phyloP scores from a whole-genome alignment of 2,888 invertebrate species.

The Pteria penguin region DNA sequence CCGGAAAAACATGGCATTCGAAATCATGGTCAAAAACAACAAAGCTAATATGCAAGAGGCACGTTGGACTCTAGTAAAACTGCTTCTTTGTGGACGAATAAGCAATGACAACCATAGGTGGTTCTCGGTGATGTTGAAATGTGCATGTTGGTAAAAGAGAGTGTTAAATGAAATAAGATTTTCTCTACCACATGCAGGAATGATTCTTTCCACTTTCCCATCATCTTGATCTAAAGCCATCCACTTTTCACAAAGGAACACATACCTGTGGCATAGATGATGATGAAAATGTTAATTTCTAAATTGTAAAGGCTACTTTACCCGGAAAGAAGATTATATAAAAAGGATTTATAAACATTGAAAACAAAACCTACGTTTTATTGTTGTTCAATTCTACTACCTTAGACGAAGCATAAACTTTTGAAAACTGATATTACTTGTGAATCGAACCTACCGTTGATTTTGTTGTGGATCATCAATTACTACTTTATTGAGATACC shows the following conservation, averaged over 20 bases:
- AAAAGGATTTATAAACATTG: too few relatives aligned
- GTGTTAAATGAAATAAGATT: constrained; percentile 28
- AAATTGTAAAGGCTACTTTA: too few relatives aligned
- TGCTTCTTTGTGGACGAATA: constrained; percentile 77
- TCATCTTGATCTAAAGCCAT: constrained; percentile 47
- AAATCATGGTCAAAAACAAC: constrained; percentile 80
- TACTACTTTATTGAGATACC: constrained; percentile 76
- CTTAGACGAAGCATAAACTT: too few relatives aligned
- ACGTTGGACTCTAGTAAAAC: constrained; percentile 78
- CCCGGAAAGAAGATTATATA: too few relatives aligned
- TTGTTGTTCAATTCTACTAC: too few relatives aligned
- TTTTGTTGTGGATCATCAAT: constrained; percentile 76
- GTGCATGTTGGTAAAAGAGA: constrained; percentile 45
- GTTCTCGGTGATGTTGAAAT: constrained; percentile 72
- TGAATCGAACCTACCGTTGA: too few relatives aligned
- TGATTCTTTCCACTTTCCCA: constrained; percentile 32
- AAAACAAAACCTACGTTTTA: too few relatives aligned
- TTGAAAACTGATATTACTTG: too few relatives aligned
- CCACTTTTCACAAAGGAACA: constrained; percentile 57
- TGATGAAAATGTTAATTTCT: too few relatives aligned
- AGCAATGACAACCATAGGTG: constrained; percentile 81
- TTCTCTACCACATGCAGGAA: constrained; percentile 40
- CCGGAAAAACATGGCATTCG: constrained; percentile 80
- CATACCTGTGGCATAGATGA: constrained; percentile 43
- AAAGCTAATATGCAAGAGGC: constrained; percentile 77